Percentiles rank a stretch among this genome's conserved stretches.
Evolutionary conservation across 30 jellyfish, hydroid and myxozoan species (phyloP).

Genomic region (Hydractinia echinata): DNA sequence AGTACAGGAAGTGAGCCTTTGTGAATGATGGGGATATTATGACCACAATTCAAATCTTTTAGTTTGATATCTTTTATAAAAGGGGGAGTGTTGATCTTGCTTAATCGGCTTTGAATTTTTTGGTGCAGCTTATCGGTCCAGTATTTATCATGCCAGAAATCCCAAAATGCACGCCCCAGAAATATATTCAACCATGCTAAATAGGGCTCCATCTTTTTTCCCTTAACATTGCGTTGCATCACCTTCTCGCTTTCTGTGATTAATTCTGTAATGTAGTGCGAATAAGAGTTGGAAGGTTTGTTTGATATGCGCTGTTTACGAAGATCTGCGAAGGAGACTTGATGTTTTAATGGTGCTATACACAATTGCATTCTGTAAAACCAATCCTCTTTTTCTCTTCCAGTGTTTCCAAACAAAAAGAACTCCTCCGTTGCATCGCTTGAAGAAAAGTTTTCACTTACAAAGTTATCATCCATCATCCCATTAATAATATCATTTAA

Average conservation of each 20-base stretch:
- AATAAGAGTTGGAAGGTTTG: constrained; percentile 71
- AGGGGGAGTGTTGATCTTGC: constrained; percentile 91
- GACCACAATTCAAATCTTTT: constrained; percentile 87
- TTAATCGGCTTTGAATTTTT: constrained; percentile 80
- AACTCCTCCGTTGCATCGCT: constrained; percentile 42
- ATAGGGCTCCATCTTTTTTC: constrained; percentile 83
- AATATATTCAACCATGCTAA: constrained; percentile 88
- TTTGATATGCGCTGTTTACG: constrained; percentile 38
- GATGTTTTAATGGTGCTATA: constrained; percentile 82
- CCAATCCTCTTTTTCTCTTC: constrained; percentile 98
- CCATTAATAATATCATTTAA: constrained; percentile 38
- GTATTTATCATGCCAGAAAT: constrained; percentile 95
- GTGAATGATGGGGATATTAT: constrained; percentile 89
- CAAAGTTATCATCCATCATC: constrained; percentile 6
- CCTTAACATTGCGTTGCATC: constrained; percentile 64
- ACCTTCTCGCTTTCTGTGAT: constrained; percentile 81
- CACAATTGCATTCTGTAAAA: constrained; percentile 93
- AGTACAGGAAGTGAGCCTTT: constrained; percentile 90
- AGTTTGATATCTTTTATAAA: constrained; percentile 73
- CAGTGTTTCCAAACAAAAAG: constrained; percentile 73
- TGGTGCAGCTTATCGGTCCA: constrained; percentile 91
- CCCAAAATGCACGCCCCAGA: constrained; percentile 98
- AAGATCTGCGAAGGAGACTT: constrained; percentile 49
- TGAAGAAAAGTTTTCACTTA: constrained; percentile 29
- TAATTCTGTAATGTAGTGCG: constrained; percentile 82